Evolutionary conservation across 92 coral and sea anemone species (phyloP), one percentile per base, ranked within the genome.

Genomic region (Bergia puertoricense): DNA sequence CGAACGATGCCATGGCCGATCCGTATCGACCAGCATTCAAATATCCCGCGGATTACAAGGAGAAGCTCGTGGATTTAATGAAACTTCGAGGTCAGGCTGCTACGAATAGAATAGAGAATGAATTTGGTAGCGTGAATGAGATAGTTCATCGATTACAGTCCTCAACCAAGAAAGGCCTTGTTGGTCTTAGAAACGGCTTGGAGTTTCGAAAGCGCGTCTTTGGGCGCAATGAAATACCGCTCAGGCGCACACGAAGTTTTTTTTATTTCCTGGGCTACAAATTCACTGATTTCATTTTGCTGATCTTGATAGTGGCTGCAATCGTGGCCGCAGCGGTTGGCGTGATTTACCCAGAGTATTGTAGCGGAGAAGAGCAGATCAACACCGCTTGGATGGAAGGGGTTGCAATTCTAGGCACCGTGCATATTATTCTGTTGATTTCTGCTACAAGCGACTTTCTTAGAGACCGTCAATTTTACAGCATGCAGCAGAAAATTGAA

Each of bases 331-430:
- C 91, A 2, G 90, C 92, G 51, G 88, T 95, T 76, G 98, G 98
- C 0, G 91, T 91, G 59, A 79, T 90, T 23, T 93, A 73, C 77
- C 98, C 98, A 37, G 98, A 95, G 80, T 68, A 62, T 74, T 95
- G 98, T 84, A 88, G 90, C 51, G 95, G 90, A 5, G 80, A 54
- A 18, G 89, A 85, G 16, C 93, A 91, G 44, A 71, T 92, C 18
- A 94, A 82, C 86, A 91, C 94, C 6, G 99, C 98, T 13, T 95
- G 98, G 99, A 93, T 95, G 82, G 99, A 97, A 89, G 98, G 97
- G 10, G 89, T 97, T 23, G 99, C 98, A 15, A 94, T 97, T 18
- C 89, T 97, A 48, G 93, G 66, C 45, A 96, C 98, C 72, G 95
- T 97, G 23, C 65, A 93, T 8, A 79, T 96, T 45, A 94, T 97